Conservation (phyloP, 2,888 invertebrate species). For the Machimus atricapillus region DNA sequence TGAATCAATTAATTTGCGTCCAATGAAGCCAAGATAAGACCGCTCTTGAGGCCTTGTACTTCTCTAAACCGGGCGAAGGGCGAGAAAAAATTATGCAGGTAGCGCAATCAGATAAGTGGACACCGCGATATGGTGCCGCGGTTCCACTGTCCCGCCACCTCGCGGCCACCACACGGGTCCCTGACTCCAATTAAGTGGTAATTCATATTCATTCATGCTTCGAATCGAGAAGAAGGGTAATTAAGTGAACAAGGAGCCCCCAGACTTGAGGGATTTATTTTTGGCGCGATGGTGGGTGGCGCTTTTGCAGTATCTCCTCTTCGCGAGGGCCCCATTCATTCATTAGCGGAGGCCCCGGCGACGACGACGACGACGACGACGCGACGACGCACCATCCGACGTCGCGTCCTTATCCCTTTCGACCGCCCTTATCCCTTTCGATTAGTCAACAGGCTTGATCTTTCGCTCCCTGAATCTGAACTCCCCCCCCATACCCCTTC, state of each 20-base stretch:
- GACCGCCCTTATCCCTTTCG: constrained; percentile 27
- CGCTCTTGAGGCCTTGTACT: not conserved
- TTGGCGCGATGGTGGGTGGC: constrained; percentile 34
- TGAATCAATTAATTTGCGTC: constrained; percentile 41
- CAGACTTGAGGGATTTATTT: constrained; percentile 38
- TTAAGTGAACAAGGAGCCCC: constrained; percentile 37
- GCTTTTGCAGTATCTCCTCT: not conserved
- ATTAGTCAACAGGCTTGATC: constrained; percentile 29
- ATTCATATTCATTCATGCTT: constrained; percentile 43
- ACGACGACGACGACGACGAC: not conserved
- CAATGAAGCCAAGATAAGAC: constrained; percentile 19
- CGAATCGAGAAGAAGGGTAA: not conserved
- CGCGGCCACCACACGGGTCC: not conserved
- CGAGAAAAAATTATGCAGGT: constrained; percentile 39
- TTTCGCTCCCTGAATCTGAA: constrained; percentile 1
- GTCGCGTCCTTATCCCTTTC: not conserved
- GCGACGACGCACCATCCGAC: not conserved
- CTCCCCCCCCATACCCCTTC: not conserved
- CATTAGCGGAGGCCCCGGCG: not conserved
- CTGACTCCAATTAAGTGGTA: constrained; percentile 41
- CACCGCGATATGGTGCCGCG: not conserved
- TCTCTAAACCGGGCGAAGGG: constrained; percentile 23
- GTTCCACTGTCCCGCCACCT: not conserved
- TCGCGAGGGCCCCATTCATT: not conserved
- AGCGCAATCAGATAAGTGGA: constrained; percentile 31